phyloP scores from a whole-genome alignment of 2,113 vertebrate species.

The Pseudorasbora parva region DNA sequence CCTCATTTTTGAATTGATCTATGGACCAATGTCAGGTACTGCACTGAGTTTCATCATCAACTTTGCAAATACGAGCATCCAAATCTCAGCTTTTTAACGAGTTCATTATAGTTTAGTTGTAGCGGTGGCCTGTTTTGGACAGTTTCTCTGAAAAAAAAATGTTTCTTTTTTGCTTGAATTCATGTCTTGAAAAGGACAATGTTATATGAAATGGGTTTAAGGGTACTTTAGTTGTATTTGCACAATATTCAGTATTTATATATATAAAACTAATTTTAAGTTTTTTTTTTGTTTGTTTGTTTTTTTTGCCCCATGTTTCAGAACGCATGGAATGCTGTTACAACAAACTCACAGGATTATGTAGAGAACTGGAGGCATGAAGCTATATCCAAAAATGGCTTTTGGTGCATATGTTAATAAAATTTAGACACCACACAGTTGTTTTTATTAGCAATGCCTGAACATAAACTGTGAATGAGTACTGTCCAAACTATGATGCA shows the following conservation, averaged over 20 bases:
- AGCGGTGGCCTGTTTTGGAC: slow-evolving; percentile 26
- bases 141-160: slow-evolving; percentile 27
- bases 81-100: slow-evolving; percentile 1
- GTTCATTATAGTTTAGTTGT: slow-evolving; percentile 25
- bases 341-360: background rate
- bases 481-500: background rate
- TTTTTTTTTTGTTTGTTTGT: background rate
- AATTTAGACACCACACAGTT: background rate
- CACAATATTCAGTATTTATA: slow-evolving; percentile 50
- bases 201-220: slow-evolving; percentile 10
- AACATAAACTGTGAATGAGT: slow-evolving; percentile 1
- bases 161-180: slow-evolving; percentile 28
- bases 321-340: slow-evolving; percentile 24
- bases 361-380: slow-evolving; percentile 12
- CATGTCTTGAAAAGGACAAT: slow-evolving; percentile 14
- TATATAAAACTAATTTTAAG: slow-evolving; percentile 21
- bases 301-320: slow-evolving; percentile 20
- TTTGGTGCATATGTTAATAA: background rate
- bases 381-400: background rate
- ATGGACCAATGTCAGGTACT: slow-evolving; percentile 41
- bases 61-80: slow-evolving; percentile 35
- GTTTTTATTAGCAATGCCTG: background rate
- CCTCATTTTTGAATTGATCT: slow-evolving; percentile 30
- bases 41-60: slow-evolving; percentile 34
- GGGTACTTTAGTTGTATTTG: slow-evolving; percentile 54